A percentile compares a stretch with the other conserved stretches of the same genome.
Conservation (phyloP, 2,113 vertebrate genomes). For the Penelope pileata region DNA sequence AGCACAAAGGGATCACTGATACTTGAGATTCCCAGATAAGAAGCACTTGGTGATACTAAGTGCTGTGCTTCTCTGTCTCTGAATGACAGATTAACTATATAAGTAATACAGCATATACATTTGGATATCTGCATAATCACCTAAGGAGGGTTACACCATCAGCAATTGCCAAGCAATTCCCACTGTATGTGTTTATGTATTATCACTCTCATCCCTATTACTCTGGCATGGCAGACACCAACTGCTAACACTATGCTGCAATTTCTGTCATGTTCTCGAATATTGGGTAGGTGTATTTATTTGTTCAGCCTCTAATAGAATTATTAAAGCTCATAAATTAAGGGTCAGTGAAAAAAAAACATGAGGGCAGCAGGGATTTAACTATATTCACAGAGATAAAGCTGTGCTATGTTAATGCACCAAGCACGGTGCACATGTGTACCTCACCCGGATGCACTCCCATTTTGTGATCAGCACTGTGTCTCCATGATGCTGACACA, state of each 20-base stretch:
- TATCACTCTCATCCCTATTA: neutral
- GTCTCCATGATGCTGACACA: neutral
- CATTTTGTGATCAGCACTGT: neutral
- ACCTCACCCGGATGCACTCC: neutral
- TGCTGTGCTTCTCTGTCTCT: neutral
- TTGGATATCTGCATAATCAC: neutral
- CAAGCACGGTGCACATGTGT: no score
- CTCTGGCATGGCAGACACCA: neutral
- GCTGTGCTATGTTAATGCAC: neutral
- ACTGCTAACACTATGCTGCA: neutral
- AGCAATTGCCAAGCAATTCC: neutral
- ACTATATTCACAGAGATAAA: neutral
- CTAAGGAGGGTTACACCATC: neutral
- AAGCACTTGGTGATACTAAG: neutral
- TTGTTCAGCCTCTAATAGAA: neutral
- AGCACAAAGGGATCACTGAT: neutral
- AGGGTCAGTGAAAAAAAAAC: neutral
- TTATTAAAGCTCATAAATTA: constrained; percentile 5
- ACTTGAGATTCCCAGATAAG: neutral
- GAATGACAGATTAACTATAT: neutral
- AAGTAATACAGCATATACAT: neutral
- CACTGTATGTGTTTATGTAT: neutral
- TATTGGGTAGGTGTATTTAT: neutral
- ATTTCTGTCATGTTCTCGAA: neutral
- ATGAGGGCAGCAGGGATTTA: neutral